phyloP scores from a whole-genome alignment of 1,140 invertebrate species.

The Sesamia nonagrioides region DNA sequence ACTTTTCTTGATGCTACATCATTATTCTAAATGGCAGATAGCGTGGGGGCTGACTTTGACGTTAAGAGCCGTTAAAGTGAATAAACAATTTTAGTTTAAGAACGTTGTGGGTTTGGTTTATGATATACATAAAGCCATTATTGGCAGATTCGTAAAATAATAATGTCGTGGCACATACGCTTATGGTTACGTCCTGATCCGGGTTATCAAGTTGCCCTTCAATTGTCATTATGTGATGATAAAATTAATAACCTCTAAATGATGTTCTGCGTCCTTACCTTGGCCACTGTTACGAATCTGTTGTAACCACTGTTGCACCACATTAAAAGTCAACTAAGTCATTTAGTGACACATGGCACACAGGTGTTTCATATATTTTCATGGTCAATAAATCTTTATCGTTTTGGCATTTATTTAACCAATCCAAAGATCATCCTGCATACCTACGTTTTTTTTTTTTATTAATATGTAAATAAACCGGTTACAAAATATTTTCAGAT shows the following conservation, averaged over 20 bases:
- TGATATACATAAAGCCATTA: too few relatives aligned
- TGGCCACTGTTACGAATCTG: background rate
- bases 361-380: constrained; percentile 3
- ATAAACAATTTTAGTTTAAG: background rate
- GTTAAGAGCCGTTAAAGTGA: background rate
- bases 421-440: background rate
- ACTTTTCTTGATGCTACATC: constrained; percentile 3
- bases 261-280: background rate
- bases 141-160: too few relatives aligned
- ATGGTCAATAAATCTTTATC: background rate
- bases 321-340: constrained; percentile 1
- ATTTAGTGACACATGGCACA: constrained; percentile 2
- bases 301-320: background rate
- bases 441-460: background rate
- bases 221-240: background rate
- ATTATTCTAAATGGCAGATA: constrained; percentile 1
- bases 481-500: background rate
- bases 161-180: too few relatives aligned
- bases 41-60: background rate
- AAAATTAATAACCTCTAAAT: background rate
- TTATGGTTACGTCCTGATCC: too few relatives aligned
- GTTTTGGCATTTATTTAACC: background rate
- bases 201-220: background rate
- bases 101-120: too few relatives aligned
- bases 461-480: constrained; percentile 18